Evolutionary conservation across 2,888 invertebrate genomes (phyloP).

Genomic region (Agrochola lota): DNA sequence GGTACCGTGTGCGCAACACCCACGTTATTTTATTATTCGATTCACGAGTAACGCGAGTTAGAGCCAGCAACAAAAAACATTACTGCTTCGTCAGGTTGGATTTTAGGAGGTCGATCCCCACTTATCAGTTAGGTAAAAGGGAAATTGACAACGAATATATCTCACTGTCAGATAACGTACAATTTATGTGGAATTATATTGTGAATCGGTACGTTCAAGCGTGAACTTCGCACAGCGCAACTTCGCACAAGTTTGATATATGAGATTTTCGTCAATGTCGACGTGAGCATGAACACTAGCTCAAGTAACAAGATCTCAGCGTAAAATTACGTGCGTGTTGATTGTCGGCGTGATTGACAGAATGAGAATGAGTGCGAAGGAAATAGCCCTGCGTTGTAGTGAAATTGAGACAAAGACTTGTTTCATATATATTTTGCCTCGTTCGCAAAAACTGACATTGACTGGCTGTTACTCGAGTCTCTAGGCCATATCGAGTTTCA

Average conservation of each 20-base stretch:
- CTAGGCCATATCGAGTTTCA: slow-evolving; percentile 50
- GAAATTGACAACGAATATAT: slow-evolving; percentile 60
- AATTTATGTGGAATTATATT: slow-evolving; percentile 47
- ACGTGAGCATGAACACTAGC: slow-evolving; percentile 61
- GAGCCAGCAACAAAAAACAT: slow-evolving; percentile 54
- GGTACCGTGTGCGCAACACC: slow-evolving; percentile 54
- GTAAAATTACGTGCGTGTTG: slow-evolving; percentile 65
- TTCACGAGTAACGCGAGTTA: slow-evolving; percentile 34
- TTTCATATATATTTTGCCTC: slow-evolving; percentile 49
- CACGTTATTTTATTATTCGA: slow-evolving; percentile 57
- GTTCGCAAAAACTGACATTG: slow-evolving; percentile 56
- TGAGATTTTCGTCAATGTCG: slow-evolving; percentile 75
- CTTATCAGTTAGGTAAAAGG: slow-evolving; percentile 54
- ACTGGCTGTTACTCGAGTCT: slow-evolving; percentile 55
- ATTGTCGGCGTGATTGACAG: slow-evolving; percentile 67
- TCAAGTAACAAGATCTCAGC: slow-evolving; percentile 68
- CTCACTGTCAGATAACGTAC: slow-evolving; percentile 55
- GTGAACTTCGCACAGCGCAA: slow-evolving; percentile 49
- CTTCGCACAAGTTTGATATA: slow-evolving; percentile 72
- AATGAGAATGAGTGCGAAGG: slow-evolving; percentile 61
- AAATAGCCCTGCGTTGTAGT: slow-evolving; percentile 49
- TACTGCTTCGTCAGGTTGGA: slow-evolving; percentile 49
- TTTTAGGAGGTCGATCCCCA: slow-evolving; percentile 44
- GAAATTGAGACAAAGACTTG: slow-evolving; percentile 60
- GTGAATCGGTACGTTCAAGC: slow-evolving; percentile 39